Evolutionary conservation across 2,888 invertebrate genomes (phyloP), one percentile per base, ranked within the genome.

Genomic region (Tiphia femorata): DNA sequence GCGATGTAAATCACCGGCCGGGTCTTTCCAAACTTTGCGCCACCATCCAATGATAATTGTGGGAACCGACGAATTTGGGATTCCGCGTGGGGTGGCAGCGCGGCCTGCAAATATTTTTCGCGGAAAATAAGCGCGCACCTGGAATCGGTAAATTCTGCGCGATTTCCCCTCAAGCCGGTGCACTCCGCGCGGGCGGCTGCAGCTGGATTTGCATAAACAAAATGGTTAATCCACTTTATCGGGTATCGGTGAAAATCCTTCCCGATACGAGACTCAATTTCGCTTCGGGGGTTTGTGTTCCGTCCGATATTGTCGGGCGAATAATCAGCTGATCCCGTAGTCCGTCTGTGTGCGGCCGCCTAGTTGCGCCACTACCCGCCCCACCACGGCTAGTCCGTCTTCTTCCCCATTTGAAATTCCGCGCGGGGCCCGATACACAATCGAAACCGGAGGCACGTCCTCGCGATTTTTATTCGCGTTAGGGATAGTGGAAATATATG

Each of bases 211-310:
- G 64, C 75, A 73, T 73, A 74, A 76, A 75, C 71, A 75, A 77
- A 75, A 73, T 62, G 70, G 63, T 68, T 71, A 71, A 75, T 75
- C 67, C 67, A 62, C 66, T 75, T 76, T 72, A 75, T 75, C 74
- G 66, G 67, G 66, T 56, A 56, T 57, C 55, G 65, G 58, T 59
- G 64, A 57, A 64, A 66, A 66, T 52, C 53, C 49, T 21, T 2
- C 33, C 12, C 6, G 29, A 29, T 33, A 14, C 4, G 33, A 6
- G 33, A 33, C 33, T 14, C 6, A 5, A 33, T 33, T 33, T 6
- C n/a, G 12, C 14, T 14, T 33, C 33, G 33, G 38, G 44, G 42
- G n/a, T 27, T 42, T 49, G 47, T 49, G 30, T 19, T 1, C 37
- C 27, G 37, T 38, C 19, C n/a, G 30, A 33, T 33, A 14, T 33